Conservation (phyloP, 1,140 invertebrate species). For the Caerostris extrusa region DNA sequence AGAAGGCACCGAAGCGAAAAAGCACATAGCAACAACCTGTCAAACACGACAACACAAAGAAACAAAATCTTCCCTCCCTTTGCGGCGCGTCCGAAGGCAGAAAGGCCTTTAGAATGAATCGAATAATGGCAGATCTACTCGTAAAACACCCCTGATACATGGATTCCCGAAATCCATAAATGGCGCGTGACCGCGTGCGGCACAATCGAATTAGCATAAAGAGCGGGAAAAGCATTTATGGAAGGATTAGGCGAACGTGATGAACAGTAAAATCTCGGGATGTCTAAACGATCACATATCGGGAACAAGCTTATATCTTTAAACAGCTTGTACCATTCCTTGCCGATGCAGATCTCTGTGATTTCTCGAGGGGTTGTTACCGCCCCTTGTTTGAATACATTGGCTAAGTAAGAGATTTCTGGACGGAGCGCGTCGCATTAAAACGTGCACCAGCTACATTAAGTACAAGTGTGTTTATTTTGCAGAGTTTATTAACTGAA, state of each 20-base stretch:
- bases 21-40: neutral
- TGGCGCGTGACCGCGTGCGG: slow-evolving; percentile 4
- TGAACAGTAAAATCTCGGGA: neutral
- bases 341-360: neutral
- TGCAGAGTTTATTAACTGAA: neutral
- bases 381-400: neutral
- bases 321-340: neutral
- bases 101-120: neutral
- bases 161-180: neutral
- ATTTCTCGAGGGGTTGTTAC: neutral
- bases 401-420: neutral
- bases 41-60: neutral
- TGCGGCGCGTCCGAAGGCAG: too few relatives aligned
- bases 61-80: neutral
- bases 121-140: neutral
- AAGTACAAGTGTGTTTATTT: neutral
- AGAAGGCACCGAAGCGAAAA: too few relatives aligned
- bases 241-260: slow-evolving; percentile 2
- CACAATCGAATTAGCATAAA: slow-evolving; percentile 3
- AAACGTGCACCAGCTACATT: neutral
- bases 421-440: neutral
- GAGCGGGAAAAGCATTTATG: slow-evolving; percentile 35
- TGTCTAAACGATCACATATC: neutral
- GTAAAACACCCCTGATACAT: neutral
- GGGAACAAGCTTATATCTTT: neutral